phyloP scores from a whole-genome alignment of 2,888 invertebrate genomes.

The Polia nebulosa region DNA sequence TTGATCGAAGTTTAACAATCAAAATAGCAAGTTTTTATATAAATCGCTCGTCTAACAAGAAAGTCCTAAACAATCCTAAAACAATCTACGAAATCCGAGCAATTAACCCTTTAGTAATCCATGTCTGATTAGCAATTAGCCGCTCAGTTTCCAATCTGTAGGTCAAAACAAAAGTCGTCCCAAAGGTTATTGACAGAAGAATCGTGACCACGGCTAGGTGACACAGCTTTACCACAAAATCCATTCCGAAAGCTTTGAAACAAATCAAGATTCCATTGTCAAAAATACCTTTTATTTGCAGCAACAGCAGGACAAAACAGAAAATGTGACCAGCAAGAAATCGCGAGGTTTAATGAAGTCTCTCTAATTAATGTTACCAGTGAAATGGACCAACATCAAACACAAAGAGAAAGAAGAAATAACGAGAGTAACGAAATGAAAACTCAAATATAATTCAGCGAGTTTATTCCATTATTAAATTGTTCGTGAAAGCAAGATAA shows the following conservation, averaged over 20 bases:
- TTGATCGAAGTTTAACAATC: slow-evolving; percentile 23
- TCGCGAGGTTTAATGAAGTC: slow-evolving; percentile 66
- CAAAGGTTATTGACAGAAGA: slow-evolving; percentile 37
- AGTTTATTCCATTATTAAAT: slow-evolving; percentile 88
- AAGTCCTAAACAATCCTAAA: slow-evolving; percentile 41
- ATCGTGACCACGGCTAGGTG: slow-evolving; percentile 37
- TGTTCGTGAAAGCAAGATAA: slow-evolving; percentile 88
- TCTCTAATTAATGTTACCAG: slow-evolving; percentile 67
- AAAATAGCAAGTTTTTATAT: slow-evolving; percentile 42
- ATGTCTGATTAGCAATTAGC: slow-evolving; percentile 53
- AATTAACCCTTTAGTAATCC: slow-evolving; percentile 52
- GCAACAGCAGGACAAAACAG: slow-evolving; percentile 57
- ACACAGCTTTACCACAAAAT: slow-evolving; percentile 38
- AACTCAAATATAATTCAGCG: slow-evolving; percentile 82
- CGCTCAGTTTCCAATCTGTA: slow-evolving; percentile 44
- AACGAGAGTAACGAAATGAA: slow-evolving; percentile 74
- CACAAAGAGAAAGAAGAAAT: slow-evolving; percentile 67
- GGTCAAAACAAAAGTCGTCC: slow-evolving; percentile 33
- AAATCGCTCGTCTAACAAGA: slow-evolving; percentile 26
- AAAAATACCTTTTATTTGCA: slow-evolving; percentile 53
- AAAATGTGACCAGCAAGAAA: slow-evolving; percentile 62
- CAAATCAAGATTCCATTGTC: slow-evolving; percentile 55
- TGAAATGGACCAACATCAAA: slow-evolving; percentile 63
- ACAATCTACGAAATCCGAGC: slow-evolving; percentile 35
- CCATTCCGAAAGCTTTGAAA: slow-evolving; percentile 44